Percentiles rank a stretch among this genome's conserved stretches.
phyloP scores from a whole-genome alignment of 2,888 invertebrate species.

The Bedellia somnulentella region DNA sequence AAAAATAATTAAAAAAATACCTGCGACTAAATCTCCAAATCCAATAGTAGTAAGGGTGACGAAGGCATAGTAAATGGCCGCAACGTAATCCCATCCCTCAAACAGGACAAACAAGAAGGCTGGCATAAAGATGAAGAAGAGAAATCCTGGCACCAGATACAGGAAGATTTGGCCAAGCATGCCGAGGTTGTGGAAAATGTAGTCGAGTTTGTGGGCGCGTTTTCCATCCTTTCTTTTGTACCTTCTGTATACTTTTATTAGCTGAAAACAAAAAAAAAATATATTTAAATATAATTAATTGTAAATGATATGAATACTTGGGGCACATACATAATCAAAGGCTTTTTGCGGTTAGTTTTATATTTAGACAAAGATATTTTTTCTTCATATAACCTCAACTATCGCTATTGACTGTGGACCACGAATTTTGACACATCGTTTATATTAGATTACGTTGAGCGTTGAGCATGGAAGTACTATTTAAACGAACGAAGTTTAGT shows the following conservation, averaged over 20 bases:
- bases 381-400: too few species aligned
- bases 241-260: slow-evolving; percentile 75
- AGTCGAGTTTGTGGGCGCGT: slow-evolving; percentile 59
- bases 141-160: slow-evolving; percentile 86
- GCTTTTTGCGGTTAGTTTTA: too few species aligned
- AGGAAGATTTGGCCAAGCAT: slow-evolving; percentile 78
- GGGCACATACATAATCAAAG: too few species aligned
- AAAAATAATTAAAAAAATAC: too few species aligned
- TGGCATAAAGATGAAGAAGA: slow-evolving; percentile 85
- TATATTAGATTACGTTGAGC: too few species aligned
- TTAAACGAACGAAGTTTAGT: too few species aligned
- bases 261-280: slow-evolving; percentile 45
- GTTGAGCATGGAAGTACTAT: too few species aligned
- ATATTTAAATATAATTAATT: neutral
- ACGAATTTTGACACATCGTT: too few species aligned
- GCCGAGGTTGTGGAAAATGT: slow-evolving; percentile 69
- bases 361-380: too few species aligned
- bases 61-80: slow-evolving; percentile 85
- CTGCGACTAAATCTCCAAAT: slow-evolving; percentile 91
- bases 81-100: slow-evolving; percentile 84
- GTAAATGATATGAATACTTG: too few species aligned
- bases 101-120: slow-evolving; percentile 81
- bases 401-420: too few species aligned
- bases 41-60: slow-evolving; percentile 88
- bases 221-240: slow-evolving; percentile 72